These are phyloP conservation scores for Halcyon malimbica DNA, from an alignment of 2,113 vertebrate genomes.

Conservation along the genomic window DNA sequence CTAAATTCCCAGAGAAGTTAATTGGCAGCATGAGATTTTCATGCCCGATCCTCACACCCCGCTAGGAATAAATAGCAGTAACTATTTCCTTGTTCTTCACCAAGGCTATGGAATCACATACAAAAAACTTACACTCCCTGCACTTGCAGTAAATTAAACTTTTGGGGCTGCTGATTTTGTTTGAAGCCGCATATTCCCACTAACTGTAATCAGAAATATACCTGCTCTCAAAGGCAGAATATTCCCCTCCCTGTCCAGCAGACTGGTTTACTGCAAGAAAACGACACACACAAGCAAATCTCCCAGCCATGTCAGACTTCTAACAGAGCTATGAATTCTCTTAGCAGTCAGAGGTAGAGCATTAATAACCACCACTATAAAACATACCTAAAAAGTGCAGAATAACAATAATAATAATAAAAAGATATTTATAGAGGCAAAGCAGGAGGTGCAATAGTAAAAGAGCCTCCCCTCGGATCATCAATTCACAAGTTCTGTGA, in stretches of 20 bases:
- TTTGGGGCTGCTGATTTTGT: not conserved
- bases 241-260: slow-evolving; percentile 13
- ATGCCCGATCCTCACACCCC: not conserved
- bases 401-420: slow-evolving; percentile 44
- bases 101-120: not conserved
- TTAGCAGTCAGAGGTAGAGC: slow-evolving; percentile 31
- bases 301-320: slow-evolving; percentile 31
- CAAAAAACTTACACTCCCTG: not conserved
- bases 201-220: slow-evolving; percentile 11
- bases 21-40: not conserved
- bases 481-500: slow-evolving; percentile 13
- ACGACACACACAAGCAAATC: slow-evolving; percentile 42
- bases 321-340: slow-evolving; percentile 46
- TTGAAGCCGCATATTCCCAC: slow-evolving; percentile 5
- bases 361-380: slow-evolving; percentile 59
- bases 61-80: not conserved
- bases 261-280: slow-evolving; percentile 48
- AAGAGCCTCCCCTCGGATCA: not conserved
- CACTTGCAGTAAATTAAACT: not conserved
- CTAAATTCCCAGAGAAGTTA: not conserved
- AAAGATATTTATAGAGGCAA: slow-evolving; percentile 48
- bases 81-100: not conserved
- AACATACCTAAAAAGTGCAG: slow-evolving; percentile 52
- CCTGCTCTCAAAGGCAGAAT: not conserved
- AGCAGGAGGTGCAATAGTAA: not conserved